Percentiles rank a stretch among this genome's conserved stretches.
Evolutionary conservation across 2,113 vertebrate species (phyloP).

Genomic region (Paedocypris sp.): DNA sequence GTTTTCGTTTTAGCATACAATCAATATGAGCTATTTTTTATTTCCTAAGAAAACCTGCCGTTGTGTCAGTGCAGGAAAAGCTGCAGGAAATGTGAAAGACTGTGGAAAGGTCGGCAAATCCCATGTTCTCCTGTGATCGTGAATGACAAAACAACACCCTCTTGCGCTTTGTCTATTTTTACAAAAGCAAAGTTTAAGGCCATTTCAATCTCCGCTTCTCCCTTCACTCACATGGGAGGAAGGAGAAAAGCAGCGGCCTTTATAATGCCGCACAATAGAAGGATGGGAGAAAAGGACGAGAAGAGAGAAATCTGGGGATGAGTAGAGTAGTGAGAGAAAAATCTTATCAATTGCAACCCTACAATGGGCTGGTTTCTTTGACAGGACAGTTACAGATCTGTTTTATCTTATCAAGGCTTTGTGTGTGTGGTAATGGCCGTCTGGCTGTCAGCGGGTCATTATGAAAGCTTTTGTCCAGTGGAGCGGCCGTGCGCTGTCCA

Average conservation of each 20-base stretch:
- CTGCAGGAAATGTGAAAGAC: neutral
- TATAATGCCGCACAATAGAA: slow-evolving; percentile 6
- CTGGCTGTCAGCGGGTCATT: slow-evolving; percentile 22
- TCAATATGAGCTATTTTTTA: too few relatives aligned
- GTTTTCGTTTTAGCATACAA: too few relatives aligned
- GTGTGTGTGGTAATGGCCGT: slow-evolving; percentile 18
- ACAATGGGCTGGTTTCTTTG: slow-evolving; percentile 22
- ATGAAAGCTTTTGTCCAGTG: slow-evolving; percentile 15
- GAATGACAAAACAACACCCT: neutral
- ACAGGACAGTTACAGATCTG: slow-evolving; percentile 24
- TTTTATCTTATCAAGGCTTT: slow-evolving; percentile 12
- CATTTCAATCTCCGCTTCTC: slow-evolving; percentile 11
- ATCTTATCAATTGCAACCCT: slow-evolving; percentile 21
- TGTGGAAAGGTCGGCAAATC: neutral
- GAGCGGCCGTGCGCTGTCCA: slow-evolving; percentile 16
- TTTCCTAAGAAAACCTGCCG: neutral
- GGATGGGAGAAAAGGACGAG: neutral
- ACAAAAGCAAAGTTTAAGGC: slow-evolving; percentile 1
- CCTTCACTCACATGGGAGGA: slow-evolving; percentile 1
- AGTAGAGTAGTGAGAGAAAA: slow-evolving; percentile 3
- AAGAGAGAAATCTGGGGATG: neutral
- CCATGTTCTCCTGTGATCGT: neutral
- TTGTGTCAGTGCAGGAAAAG: neutral
- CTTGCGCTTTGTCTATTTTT: neutral
- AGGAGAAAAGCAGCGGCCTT: neutral